Percentiles rank a stretch among this genome's conserved stretches.
phyloP scores from a whole-genome alignment of 2,113 vertebrate genomes.

The Toxotes chatareus region DNA sequence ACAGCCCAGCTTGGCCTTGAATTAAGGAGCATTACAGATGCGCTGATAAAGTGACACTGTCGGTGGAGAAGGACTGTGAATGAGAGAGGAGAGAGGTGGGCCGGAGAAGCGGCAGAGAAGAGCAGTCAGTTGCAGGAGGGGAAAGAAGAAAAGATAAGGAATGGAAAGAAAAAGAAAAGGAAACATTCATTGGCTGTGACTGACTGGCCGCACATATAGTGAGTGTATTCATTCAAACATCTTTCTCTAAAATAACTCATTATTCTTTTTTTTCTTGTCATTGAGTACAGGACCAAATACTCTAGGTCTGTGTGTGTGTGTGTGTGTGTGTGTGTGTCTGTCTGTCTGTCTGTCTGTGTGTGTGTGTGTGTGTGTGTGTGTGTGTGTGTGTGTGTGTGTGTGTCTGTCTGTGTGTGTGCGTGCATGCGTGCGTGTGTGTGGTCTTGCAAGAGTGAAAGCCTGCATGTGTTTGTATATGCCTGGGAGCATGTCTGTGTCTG shows the following conservation, averaged over 20 bases:
- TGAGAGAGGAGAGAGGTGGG: slow-evolving; percentile 10
- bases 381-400: slow-evolving; percentile 32
- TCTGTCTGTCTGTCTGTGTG: slow-evolving; percentile 26
- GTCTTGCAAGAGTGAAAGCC: slow-evolving; percentile 27
- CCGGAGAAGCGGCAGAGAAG: slow-evolving; percentile 1
- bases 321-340: slow-evolving; percentile 27
- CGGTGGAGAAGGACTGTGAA: slow-evolving; percentile 34
- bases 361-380: slow-evolving; percentile 25
- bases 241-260: not conserved
- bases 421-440: slow-evolving; percentile 20
- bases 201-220: not conserved
- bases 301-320: slow-evolving; percentile 22
- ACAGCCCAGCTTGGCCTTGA: slow-evolving; percentile 81
- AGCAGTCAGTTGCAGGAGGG: not conserved
- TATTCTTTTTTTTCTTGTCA: not conserved
- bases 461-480: slow-evolving; percentile 63
- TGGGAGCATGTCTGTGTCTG: slow-evolving; percentile 69
- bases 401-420: slow-evolving; percentile 28
- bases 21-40: slow-evolving; percentile 86
- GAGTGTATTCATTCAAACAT: not conserved
- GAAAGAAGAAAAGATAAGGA: slow-evolving; percentile 13
- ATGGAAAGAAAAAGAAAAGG: slow-evolving; percentile 8
- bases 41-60: slow-evolving; percentile 83
- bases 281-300: not conserved
- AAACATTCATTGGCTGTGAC: slow-evolving; percentile 1